phyloP scores from a whole-genome alignment of 2,113 vertebrate genomes.

The Malurus elegans region DNA sequence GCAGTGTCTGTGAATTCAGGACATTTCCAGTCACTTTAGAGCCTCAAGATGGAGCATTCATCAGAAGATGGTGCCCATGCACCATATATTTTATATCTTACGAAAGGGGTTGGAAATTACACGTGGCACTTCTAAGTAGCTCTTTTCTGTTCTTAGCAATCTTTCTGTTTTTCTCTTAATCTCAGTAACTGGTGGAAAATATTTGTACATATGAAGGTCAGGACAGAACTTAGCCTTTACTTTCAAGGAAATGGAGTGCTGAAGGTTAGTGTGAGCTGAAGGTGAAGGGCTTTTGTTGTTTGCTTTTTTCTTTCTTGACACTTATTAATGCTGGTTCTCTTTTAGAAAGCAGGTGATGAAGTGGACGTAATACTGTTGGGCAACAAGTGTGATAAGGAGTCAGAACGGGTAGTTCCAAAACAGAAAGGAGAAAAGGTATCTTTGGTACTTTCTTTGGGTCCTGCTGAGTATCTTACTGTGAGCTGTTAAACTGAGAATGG shows the following conservation, averaged over 20 bases:
- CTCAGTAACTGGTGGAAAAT: background rate
- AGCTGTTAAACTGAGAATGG: background rate
- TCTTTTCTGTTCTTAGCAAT: background rate
- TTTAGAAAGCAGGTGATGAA: constrained; percentile 73
- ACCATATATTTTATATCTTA: background rate
- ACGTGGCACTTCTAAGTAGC: background rate
- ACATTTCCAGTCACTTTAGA: constrained; percentile 18
- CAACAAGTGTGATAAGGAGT: constrained; percentile 77
- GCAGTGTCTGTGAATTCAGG: background rate
- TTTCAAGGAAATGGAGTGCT: background rate
- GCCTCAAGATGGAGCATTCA: background rate
- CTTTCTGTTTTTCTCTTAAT: background rate
- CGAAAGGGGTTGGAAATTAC: background rate
- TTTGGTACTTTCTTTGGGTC: background rate
- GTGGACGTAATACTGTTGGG: constrained; percentile 75
- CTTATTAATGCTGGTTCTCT: constrained; percentile 48
- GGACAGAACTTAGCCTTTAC: background rate
- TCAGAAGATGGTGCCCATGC: constrained; percentile 2
- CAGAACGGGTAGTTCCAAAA: constrained; percentile 71
- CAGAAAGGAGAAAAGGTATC: constrained; percentile 75
- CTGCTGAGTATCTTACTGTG: background rate
- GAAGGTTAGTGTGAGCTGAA: background rate
- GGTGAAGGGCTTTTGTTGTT: background rate
- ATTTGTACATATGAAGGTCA: background rate
- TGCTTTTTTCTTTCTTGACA: background rate